phyloP scores from a whole-genome alignment of 2,113 vertebrate species.

The Meleagris gallopavo region DNA sequence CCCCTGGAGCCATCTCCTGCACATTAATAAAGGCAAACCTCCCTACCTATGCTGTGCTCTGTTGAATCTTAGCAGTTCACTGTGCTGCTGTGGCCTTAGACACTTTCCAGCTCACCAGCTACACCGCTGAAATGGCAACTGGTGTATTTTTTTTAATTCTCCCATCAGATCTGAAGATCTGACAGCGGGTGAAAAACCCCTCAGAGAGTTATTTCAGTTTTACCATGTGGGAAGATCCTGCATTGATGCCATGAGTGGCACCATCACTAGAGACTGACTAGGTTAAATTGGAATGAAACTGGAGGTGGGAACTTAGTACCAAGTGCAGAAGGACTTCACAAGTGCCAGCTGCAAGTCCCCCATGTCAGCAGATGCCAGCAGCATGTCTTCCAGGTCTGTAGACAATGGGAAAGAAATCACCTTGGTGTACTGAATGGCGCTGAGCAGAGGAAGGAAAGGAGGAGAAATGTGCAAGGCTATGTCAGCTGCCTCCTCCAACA shows the following conservation, averaged over 20 bases:
- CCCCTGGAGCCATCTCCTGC: neutral
- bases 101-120: neutral
- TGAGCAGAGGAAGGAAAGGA: neutral
- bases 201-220: neutral
- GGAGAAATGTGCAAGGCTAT: accelerated
- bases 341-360: neutral
- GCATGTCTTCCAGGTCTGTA: neutral
- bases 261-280: too few species aligned
- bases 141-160: neutral
- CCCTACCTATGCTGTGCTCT: too few species aligned
- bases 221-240: neutral
- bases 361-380: neutral
- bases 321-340: too few species aligned
- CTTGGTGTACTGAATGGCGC: neutral
- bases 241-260: neutral
- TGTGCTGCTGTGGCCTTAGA: neutral
- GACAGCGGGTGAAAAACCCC: neutral
- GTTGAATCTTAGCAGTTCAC: neutral
- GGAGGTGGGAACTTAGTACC: neutral
- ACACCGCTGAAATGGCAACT: neutral
- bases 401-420: neutral
- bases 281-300: neutral
- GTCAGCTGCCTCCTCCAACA: neutral
- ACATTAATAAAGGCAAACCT: too few species aligned
- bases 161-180: neutral